phyloP scores from a whole-genome alignment of 2,888 invertebrate species.

The Acanthosepion pharaonis region DNA sequence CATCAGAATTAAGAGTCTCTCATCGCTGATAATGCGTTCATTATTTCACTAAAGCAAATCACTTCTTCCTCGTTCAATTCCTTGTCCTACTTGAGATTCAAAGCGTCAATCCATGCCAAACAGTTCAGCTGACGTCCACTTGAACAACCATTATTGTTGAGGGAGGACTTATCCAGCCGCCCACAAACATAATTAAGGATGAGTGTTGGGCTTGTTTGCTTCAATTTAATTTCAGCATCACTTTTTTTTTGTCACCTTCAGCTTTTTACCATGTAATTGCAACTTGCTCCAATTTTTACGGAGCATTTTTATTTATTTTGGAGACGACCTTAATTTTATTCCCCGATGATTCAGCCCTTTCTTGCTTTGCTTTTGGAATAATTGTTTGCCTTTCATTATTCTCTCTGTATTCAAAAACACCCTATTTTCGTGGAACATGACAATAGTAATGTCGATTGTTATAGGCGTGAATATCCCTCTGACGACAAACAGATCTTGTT shows the following conservation, averaged over 20 bases:
- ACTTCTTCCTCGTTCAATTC: not conserved
- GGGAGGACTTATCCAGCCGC: not conserved
- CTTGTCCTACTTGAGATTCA: not conserved
- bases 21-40: not conserved
- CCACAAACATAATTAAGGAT: not conserved
- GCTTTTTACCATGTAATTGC: not conserved
- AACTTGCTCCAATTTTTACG: not conserved
- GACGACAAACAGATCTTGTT: too few relatives aligned
- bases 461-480: too few relatives aligned
- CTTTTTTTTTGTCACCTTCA: not conserved
- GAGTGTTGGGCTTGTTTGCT: not conserved
- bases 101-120: not conserved
- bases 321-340: not conserved
- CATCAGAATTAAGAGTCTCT: conserved; percentile 2
- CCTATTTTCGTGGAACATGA: too few relatives aligned
- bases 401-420: not conserved
- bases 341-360: not conserved
- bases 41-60: not conserved
- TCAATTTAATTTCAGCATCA: not conserved
- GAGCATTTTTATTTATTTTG: not conserved
- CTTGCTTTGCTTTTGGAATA: not conserved
- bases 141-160: not conserved
- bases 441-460: too few relatives aligned
- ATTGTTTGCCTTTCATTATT: not conserved
- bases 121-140: not conserved